A percentile compares a stretch with the other conserved stretches of the same genome.
phyloP scores from a whole-genome alignment of 2,797 vertebrate species.

The Aselliscus stoliczkanus region DNA sequence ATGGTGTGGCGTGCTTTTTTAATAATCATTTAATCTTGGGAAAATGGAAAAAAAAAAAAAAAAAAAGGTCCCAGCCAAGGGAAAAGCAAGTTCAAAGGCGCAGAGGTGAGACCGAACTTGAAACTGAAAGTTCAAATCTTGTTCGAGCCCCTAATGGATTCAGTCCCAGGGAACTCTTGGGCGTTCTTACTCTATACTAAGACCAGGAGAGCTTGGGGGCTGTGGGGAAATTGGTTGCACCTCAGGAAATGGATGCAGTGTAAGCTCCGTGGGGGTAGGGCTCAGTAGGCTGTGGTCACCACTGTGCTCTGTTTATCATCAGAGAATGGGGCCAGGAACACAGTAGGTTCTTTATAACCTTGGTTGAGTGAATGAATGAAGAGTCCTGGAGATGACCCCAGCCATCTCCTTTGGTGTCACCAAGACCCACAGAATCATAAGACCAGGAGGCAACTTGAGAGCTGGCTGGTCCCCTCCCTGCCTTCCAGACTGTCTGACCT shows the following conservation, averaged over 20 bases:
- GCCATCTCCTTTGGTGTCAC: neutral
- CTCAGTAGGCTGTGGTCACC: neutral
- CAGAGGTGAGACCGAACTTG: neutral
- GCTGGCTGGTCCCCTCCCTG: neutral
- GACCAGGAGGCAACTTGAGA: neutral
- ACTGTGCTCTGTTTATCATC: neutral
- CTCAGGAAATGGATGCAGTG: neutral
- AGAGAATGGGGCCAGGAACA: neutral
- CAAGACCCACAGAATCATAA: neutral
- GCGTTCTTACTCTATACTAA: neutral
- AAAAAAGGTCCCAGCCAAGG: neutral
- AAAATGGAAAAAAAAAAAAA: too few relatives aligned
- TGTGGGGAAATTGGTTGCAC: too few relatives aligned
- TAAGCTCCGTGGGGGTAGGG: neutral
- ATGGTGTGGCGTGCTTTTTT: constrained; percentile 75
- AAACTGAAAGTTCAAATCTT: neutral
- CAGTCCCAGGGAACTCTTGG: neutral
- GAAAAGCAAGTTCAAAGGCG: neutral
- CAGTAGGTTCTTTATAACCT: neutral
- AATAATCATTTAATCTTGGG: constrained; percentile 82
- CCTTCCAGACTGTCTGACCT: neutral
- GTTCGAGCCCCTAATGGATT: neutral
- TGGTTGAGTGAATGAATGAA: neutral
- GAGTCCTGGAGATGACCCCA: neutral
- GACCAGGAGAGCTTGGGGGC: neutral